Evolutionary conservation across 2,888 invertebrate genomes (phyloP), one percentile per base, ranked within the genome.

Genomic region (Lithosia quadra): DNA sequence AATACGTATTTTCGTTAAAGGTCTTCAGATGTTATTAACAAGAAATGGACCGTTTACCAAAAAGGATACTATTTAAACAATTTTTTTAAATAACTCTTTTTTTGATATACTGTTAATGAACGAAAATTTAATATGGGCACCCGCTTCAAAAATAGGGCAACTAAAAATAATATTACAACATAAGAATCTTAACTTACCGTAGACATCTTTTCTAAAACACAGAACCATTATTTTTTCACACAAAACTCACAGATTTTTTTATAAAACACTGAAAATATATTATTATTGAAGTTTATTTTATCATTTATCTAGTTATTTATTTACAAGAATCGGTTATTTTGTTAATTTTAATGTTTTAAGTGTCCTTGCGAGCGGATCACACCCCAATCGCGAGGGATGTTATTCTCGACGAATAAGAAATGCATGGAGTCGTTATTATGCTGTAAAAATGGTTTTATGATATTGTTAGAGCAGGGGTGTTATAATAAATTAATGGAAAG

Each of bases 311-410:
- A 64, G 75, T 77, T 73, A 83, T 86, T 88, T 88, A 85, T 90
- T 87, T 88, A 88, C 80, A 84, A 84, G 79, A 84, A 76, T 78
- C 78, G 81, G 83, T 89, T 90, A 88, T 90, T 89, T 90, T 89
- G 88, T 88, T 87, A 88, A 88, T 89, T 82, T 90, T 90, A 84
- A 91, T 88, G 87, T 87, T 88, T 84, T 81, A 79, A 86, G 85
- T 87, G 86, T 85, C 87, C 86, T 88, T 87, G 78, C 84, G 79
- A 78, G 82, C 85, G 82, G 92, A 91, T 92, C 94, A 93, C 93
- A 94, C 93, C 94, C 93, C 90, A 88, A 87, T 88, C 86, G 84
- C 77, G 81, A 88, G 89, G 89, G 88, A 87, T 91, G 91, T 91
- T 92, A 83, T 90, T 89, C 86, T 85, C 82, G 67, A 66, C 24